Evolutionary conservation across 2,888 invertebrate species (phyloP), one percentile per base, ranked within the genome.

Genomic region (Phalera bucephala): DNA sequence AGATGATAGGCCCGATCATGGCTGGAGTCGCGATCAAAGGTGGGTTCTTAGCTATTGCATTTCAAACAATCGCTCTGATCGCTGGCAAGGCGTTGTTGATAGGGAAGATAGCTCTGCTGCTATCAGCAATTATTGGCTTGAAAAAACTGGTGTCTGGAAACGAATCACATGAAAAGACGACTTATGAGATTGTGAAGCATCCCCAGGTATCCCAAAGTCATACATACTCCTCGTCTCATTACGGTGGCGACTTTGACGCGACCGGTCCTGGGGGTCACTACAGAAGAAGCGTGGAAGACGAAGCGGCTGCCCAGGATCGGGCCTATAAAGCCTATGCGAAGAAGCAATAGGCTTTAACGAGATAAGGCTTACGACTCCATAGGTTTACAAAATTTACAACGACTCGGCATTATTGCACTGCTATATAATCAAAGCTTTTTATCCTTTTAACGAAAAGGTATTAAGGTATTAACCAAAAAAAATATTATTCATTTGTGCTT

Each of bases 131-230:
- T 49, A 93, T 96, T 53, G 96, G 95, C 0, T 82, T 96, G 34
- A 96, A 96, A 88, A 95, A 95, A 62, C 84, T 96, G 19, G 92
- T 96, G 15, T 92, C 93, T 3, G 79, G 86, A 12, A 90, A 91
- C 31, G 94, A 93, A 46, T 92, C 93, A 10, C 92, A 93, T 40
- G 94, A 95, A 63, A 95, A 95, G 76, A 95, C 95, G 0, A 95
- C 95, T 3, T 94, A 95, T 53, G 96, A 96, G 80, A 95, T 96
- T 54, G 94, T 96, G 34, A 96, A 96, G 73, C 94, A 95, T 78
- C 96, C 96, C n/a, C 94, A 95, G 65, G 93, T 95, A 35, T 93
- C 93, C 31, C 94, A 94, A 70, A 93, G 93, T 57, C 95, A 95
- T 67, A 93, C 94, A 3, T 95, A 95, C 66, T 94, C 95, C 1